Evolutionary conservation across 2,797 vertebrate species (phyloP), one percentile per base, ranked within the genome.

Genomic region (Monodelphis domestica): DNA sequence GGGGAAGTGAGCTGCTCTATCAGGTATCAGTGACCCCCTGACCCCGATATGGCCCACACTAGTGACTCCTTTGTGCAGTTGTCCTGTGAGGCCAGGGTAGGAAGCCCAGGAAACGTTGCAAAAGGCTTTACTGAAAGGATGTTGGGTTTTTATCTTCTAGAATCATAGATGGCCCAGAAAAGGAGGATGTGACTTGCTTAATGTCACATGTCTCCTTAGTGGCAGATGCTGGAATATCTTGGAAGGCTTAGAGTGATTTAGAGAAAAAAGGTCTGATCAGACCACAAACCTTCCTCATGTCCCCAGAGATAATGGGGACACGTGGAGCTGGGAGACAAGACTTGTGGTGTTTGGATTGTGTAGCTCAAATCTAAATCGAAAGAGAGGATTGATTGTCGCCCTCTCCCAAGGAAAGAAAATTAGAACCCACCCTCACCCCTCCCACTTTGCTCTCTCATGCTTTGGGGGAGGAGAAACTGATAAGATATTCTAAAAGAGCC

Each of bases 391-490:
- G n/a, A 53, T 90, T 50, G 91, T 11, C 51, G 52, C 2, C 17
- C 6, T 89, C 87, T 90, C 54, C 54, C 90, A 91, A 51, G 53
- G 2, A 5, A 91, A 96, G 59, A 88, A 92, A 96, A 91, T 7
- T 38, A 78, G 21, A n/a, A n/a, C n/a, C 7, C 21, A 24, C 17
- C 17, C 3, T 21, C 38, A 24, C 70, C 21, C 26, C 21, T 12
- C 17, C 59, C n/a, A n/a, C n/a, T 88, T 95, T 91, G 38, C 7
- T 78, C 84, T 89, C 89, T 96, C 28, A 12, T 33, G 15, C 93
- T 93, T 54, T 24, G 50, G 26, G 53, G 92, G 70, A 89, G 59
- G 94, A 90, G 90, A 89, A 45, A 17, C 57, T 53, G 95, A 92
- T 91, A 93, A 90, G 56, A 88, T 55, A 52, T 57, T 53, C 55